These are phyloP conservation scores for Notothenia rossii DNA, from an alignment of 2,113 vertebrate species.

Conservation along the genomic window DNA sequence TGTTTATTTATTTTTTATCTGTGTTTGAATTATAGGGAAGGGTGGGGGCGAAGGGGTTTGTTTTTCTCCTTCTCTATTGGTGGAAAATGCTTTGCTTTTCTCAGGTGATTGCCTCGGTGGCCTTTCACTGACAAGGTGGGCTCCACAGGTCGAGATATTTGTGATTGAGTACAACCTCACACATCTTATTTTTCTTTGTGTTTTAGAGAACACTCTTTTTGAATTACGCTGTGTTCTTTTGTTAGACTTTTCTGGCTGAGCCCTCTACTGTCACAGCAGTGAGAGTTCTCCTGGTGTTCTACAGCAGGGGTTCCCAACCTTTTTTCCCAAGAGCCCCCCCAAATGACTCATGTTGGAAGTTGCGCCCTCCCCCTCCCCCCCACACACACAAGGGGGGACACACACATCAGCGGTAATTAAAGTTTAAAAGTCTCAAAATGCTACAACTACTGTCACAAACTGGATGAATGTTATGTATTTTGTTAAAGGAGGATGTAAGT, in stretches of 20 bases:
- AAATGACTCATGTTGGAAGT: too few relatives aligned
- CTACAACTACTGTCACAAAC: too few relatives aligned
- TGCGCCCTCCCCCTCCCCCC: too few relatives aligned
- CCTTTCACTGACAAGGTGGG: slow-evolving; percentile 47
- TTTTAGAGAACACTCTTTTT: neutral
- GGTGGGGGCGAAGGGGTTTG: neutral
- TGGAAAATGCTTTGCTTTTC: slow-evolving; percentile 48
- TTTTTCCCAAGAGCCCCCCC: too few relatives aligned
- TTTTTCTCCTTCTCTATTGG: slow-evolving; percentile 24
- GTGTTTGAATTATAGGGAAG: slow-evolving; percentile 34
- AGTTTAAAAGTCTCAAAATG: too few relatives aligned
- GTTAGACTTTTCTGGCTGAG: neutral
- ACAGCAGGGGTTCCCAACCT: too few relatives aligned
- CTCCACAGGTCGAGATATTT: slow-evolving; percentile 12
- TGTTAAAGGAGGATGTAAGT: too few relatives aligned
- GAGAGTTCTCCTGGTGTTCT: neutral
- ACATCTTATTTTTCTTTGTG: too few relatives aligned
- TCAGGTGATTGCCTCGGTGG: slow-evolving; percentile 48
- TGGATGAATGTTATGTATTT: too few relatives aligned
- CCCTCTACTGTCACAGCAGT: neutral
- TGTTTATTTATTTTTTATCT: slow-evolving; percentile 50
- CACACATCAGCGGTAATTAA: too few relatives aligned
- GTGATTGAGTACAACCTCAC: neutral
- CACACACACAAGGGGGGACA: too few relatives aligned
- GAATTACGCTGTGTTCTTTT: neutral